Evolutionary conservation across 2,888 invertebrate genomes (phyloP).

Genomic region (Ophion ventricosus): DNA sequence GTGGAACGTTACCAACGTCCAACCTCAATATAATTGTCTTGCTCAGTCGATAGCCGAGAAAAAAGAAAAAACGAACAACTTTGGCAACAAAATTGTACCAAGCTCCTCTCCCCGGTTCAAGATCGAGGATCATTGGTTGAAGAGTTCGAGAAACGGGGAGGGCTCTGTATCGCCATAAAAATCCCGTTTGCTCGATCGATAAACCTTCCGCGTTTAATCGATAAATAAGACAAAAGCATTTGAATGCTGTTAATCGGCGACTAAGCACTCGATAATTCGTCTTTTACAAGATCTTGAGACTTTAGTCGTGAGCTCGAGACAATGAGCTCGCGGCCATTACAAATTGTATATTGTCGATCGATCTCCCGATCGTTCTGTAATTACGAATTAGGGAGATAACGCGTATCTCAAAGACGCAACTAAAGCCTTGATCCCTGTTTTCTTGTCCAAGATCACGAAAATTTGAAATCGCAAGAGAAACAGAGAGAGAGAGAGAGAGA

Average conservation of each 20-base stretch:
- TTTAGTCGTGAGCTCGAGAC: background rate
- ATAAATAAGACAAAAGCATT: background rate
- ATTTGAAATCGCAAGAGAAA: too few species aligned
- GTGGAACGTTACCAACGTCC: background rate
- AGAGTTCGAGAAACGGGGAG: background rate
- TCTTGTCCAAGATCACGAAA: too few species aligned
- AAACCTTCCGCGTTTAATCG: background rate
- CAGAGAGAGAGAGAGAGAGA: too few species aligned
- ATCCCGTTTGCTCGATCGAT: background rate
- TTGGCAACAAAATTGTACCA: slow-evolving; percentile 7
- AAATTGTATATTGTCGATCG: too few species aligned
- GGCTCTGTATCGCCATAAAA: background rate
- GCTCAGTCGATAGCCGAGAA: background rate
- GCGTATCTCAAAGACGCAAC: too few species aligned
- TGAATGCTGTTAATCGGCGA: background rate
- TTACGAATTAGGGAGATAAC: too few species aligned
- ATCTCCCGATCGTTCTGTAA: too few species aligned
- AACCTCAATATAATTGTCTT: background rate
- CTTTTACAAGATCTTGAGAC: slow-evolving; percentile 6
- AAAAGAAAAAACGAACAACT: background rate
- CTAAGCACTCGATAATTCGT: background rate
- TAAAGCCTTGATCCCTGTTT: too few species aligned
- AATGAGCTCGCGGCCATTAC: background rate
- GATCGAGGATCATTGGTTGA: background rate
- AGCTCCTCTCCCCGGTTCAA: background rate